phyloP scores from a whole-genome alignment of 2,797 vertebrate genomes.

The Halcyon smyrnensis region DNA sequence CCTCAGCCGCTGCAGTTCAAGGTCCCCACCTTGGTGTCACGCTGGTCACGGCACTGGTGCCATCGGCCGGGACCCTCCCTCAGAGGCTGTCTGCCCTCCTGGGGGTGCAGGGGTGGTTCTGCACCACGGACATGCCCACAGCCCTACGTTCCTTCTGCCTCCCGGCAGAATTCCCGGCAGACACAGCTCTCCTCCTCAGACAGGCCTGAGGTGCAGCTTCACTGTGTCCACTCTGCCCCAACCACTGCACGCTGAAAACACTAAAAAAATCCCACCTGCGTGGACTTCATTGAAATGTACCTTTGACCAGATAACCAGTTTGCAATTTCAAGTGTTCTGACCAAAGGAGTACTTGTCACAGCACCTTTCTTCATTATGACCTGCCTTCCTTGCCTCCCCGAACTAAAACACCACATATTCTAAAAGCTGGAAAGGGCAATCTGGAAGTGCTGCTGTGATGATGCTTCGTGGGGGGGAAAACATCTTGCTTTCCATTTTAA shows the following conservation, averaged over 20 bases:
- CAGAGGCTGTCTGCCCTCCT: not conserved
- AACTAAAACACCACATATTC: not conserved
- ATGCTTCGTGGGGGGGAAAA: not conserved
- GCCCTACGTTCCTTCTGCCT: not conserved
- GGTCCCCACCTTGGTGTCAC: not conserved
- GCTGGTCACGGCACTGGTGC: not conserved
- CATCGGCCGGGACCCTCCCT: rapidly evolving
- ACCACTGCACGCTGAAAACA: no score
- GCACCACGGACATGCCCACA: not conserved
- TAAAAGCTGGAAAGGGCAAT: not conserved
- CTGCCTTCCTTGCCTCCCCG: not conserved
- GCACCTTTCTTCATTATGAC: not conserved
- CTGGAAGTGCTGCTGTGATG: not conserved
- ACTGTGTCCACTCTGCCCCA: no score
- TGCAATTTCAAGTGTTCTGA: not conserved
- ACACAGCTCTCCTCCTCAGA: not conserved
- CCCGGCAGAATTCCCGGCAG: not conserved
- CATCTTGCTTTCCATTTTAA: not conserved
- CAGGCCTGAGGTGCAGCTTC: no score
- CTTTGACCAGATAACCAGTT: not conserved
- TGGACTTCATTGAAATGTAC: not conserved
- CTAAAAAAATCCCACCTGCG: not conserved
- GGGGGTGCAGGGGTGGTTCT: not conserved
- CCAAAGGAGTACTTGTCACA: not conserved
- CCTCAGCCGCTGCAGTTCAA: not conserved